Evolutionary conservation across 1,140 invertebrate species (phyloP), one percentile per base, ranked within the genome.

Genomic region (Neuroterus valhalla): DNA sequence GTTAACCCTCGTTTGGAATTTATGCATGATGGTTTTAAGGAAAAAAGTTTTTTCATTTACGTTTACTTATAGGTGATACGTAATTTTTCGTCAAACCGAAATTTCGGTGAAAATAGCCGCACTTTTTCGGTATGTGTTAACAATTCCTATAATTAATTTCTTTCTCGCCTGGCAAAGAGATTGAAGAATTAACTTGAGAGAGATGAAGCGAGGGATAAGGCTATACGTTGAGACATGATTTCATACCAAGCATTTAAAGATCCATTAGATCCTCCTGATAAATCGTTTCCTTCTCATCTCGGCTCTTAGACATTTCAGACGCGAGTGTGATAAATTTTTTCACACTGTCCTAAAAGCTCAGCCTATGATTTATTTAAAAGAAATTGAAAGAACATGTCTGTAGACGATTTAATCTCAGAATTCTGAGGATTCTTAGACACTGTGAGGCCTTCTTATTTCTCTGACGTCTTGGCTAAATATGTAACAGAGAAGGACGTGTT

Each of bases 401-500:
- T 38, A 38, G 31, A 46, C 45, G 46, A 48, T 48, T 17, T 48
- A 48, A 19, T 48, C 15, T 48, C n/a, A 48, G 46, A 8, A 48
- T 48, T 48, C 46, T 8, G 46, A 48, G 46, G 17, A 48, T 48
- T 48, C 3, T 2, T 8, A 48, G 46, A 48, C 46, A 17, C n/a
- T 8, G 46, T 48, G 8, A 48, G 17, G 46, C 46, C 6, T n/a
- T 8, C 46, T 48, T n/a, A n/a, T n/a, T 48, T 19, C 46, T 48
- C 17, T 48, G 46, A 48, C 46, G 46, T 19, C 17, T 48, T 48
- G 46, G 46, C 46, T 48, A 48, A 48, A 48, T 48, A 19, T 48
- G 46, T 48, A 48, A 48, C 17, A 48, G 46, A 17, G 46, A 48
- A 48, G 46, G 46, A 48, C 46, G 46, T 48, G 46, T 48, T 48